phyloP scores from a whole-genome alignment of 1,140 invertebrate species.

The Polypedilum pembai region DNA sequence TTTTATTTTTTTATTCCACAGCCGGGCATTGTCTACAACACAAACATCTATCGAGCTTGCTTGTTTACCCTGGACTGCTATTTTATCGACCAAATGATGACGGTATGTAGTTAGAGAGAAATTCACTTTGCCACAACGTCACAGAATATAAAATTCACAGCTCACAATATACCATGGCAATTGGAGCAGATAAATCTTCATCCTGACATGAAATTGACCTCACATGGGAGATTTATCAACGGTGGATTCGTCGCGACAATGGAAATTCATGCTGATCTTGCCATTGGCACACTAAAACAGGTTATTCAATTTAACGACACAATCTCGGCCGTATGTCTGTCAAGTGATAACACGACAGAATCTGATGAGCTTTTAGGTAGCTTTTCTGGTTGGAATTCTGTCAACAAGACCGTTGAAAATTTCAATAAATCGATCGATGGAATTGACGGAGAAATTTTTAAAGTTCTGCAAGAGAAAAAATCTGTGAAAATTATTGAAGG shows the following conservation, averaged over 20 bases:
- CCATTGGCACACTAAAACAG: neutral
- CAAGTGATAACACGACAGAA: neutral
- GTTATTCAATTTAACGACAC: slow-evolving; percentile 1
- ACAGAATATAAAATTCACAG: neutral
- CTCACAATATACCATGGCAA: neutral
- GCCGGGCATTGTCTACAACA: neutral
- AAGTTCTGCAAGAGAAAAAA: neutral
- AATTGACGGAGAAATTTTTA: neutral
- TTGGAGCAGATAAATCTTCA: neutral
- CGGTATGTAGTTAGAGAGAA: neutral
- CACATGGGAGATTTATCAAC: neutral
- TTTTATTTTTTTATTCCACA: neutral
- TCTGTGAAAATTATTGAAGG: neutral
- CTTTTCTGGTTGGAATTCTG: neutral
- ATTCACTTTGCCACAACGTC: neutral
- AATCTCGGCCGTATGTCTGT: neutral
- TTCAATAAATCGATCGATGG: neutral
- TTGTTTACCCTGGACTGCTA: neutral
- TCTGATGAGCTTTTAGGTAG: neutral
- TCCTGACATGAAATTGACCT: slow-evolving; percentile 11
- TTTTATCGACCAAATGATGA: neutral
- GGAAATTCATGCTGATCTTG: neutral
- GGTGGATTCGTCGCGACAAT: neutral
- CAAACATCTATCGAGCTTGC: neutral
- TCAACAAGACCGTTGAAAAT: neutral